Percentiles rank a stretch among this genome's conserved stretches.
Evolutionary conservation across 2,797 vertebrate genomes (phyloP).

Genomic region (Pantherophis vulpinus): DNA sequence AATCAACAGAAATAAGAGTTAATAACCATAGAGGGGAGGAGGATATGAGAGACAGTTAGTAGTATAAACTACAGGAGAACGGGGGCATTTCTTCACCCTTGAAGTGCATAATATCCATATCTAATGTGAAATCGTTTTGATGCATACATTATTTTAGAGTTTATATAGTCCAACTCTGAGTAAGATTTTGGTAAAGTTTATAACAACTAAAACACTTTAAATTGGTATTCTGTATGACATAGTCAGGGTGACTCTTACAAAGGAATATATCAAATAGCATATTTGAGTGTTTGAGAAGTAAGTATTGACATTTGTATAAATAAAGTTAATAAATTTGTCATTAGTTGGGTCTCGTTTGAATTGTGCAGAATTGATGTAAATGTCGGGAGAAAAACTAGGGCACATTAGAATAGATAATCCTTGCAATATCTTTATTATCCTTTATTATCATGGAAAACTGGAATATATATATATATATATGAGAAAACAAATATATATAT

Average conservation of each 20-base stretch:
- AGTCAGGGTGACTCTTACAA: not conserved
- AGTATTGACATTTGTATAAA: not conserved
- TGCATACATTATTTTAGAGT: not conserved
- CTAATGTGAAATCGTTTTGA: not conserved
- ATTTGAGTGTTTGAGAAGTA: not conserved
- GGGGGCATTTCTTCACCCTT: not conserved
- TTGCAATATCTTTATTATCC: not conserved
- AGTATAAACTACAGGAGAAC: not conserved
- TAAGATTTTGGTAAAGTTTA: not conserved
- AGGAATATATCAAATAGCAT: not conserved
- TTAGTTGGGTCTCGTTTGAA: not conserved
- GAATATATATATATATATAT: not conserved
- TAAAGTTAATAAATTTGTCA: not conserved
- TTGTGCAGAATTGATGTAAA: not conserved
- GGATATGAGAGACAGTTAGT: not conserved
- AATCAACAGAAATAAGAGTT: not conserved
- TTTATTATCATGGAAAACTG: not conserved
- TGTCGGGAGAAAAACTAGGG: not conserved
- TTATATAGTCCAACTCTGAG: not conserved
- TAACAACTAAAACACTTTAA: not conserved
- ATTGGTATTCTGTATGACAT: not conserved
- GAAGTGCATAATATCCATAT: not conserved
- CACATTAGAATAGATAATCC: not conserved
- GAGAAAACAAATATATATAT: too few species aligned
- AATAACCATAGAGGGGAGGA: not conserved